phyloP scores from a whole-genome alignment of 1,140 invertebrate species.

The Ridgeia piscesae region DNA sequence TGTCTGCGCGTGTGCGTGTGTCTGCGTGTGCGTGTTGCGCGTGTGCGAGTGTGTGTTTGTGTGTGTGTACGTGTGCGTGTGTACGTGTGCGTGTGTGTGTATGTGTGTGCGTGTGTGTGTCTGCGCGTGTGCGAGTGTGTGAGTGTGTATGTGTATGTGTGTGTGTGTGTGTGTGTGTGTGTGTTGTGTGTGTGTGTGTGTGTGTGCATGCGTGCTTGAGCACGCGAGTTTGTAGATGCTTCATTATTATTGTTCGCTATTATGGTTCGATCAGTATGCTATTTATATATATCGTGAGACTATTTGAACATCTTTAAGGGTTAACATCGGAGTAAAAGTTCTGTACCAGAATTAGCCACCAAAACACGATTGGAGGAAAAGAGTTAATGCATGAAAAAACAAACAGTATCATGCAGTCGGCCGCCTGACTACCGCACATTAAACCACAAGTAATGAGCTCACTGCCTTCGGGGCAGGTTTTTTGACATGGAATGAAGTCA shows the following conservation, averaged over 20 bases:
- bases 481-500: not conserved
- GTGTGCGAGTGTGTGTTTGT: no score
- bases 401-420: not conserved
- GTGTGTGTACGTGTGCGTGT: no score
- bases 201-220: not conserved
- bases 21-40: no score
- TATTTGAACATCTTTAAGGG: no score
- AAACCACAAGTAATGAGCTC: not conserved
- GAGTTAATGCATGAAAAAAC: not conserved
- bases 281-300: no score
- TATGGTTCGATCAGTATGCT: no score
- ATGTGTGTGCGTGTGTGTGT: no score
- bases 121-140: no score
- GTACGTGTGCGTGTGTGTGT: no score
- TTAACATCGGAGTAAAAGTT: not conserved
- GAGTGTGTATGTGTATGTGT: not conserved
- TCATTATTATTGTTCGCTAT: not conserved
- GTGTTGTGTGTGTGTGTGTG: not conserved
- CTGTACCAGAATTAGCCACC: not conserved
- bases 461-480: not conserved
- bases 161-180: not conserved
- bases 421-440: not conserved
- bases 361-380: not conserved
- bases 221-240: no score
- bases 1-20: no score